Percentiles rank a stretch among this genome's conserved stretches.
Conservation (phyloP, 2,888 invertebrate genomes). For the Scotopteryx bipunctaria region DNA sequence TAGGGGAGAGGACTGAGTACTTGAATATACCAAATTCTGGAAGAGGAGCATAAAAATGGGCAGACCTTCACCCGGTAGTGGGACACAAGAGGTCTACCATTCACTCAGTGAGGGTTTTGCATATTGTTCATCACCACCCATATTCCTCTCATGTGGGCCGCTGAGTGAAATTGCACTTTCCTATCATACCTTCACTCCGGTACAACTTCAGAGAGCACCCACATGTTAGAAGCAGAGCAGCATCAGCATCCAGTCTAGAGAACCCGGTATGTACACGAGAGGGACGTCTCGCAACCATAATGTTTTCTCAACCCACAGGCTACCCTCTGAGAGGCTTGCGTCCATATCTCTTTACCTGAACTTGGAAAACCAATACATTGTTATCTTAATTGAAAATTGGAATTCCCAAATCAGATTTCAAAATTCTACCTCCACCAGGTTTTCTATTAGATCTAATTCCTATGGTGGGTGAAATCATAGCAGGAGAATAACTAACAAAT, state of each 20-base stretch:
- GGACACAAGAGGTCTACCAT: constrained; percentile 28
- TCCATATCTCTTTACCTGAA: constrained; percentile 40
- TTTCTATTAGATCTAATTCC: constrained; percentile 38
- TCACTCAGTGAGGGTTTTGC: constrained; percentile 52
- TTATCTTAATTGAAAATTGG: constrained; percentile 2
- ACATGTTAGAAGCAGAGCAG: constrained; percentile 59
- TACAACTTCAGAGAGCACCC: constrained; percentile 63
- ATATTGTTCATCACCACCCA: constrained; percentile 63
- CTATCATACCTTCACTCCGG: constrained; percentile 27
- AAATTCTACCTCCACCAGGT: constrained; percentile 46
- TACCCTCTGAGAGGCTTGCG: constrained; percentile 63
- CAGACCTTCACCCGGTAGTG: too few relatives aligned
- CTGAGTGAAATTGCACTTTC: constrained; percentile 68
- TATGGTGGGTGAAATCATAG: constrained; percentile 54
- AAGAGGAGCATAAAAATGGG: too few relatives aligned
- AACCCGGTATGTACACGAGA: constrained; percentile 71
- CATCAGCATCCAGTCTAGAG: constrained; percentile 76
- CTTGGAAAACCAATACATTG: constrained; percentile 22
- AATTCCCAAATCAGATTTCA: constrained; percentile 26
- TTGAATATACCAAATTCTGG: too few relatives aligned
- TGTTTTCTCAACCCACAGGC: constrained; percentile 65
- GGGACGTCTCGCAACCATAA: constrained; percentile 62
- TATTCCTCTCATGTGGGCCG: constrained; percentile 62
- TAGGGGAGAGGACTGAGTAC: too few relatives aligned
- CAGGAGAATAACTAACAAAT: constrained; percentile 43